Evolutionary conservation across 1,140 invertebrate species (phyloP).

Genomic region (silkworm (Bombyx mori)): ASM3026992v2 NC_085119.1:15380001-15380500

Average conservation of each 20-base stretch:
- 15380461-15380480: neutral
- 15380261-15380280: constrained; percentile 14
- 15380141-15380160: constrained; percentile 19
- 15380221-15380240: constrained; percentile 15
- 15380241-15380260: constrained; percentile 20
- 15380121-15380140: constrained; percentile 16
- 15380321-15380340: constrained; percentile 7
- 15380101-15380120: constrained; percentile 16
- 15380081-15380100: constrained; percentile 12
- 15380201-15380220: constrained; percentile 14
- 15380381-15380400: too few relatives aligned
- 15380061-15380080: constrained; percentile 11
- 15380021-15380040: constrained; percentile 10
- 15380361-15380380: too few relatives aligned
- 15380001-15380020: constrained; percentile 15
- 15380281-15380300: constrained; percentile 11
- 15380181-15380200: constrained; percentile 17
- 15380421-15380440: too few relatives aligned
- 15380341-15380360: constrained; percentile 4
- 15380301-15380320: constrained; percentile 1
- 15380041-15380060: constrained; percentile 10
- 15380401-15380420: too few relatives aligned
- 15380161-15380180: constrained; percentile 19
- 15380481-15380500: neutral
- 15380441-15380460: too few relatives aligned